A percentile compares a stretch with the other conserved stretches of the same genome.
Conservation (phyloP, 2,113 vertebrate genomes). For the Machaerirhynchus nigripectus region DNA sequence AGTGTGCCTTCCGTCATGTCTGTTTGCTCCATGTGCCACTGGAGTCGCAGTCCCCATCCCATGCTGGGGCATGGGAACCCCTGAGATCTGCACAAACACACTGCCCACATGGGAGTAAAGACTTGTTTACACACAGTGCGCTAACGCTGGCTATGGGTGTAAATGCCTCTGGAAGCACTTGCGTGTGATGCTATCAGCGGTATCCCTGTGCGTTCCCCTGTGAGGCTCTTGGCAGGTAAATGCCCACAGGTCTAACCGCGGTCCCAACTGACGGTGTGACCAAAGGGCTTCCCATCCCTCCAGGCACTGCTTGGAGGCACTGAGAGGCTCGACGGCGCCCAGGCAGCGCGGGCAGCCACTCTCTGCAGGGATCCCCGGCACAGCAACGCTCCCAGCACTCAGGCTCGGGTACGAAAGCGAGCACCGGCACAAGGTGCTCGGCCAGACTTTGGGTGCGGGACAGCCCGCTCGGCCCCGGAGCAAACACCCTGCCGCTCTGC, state of each 20-base stretch:
- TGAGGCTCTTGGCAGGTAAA: background rate
- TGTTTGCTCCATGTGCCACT: background rate
- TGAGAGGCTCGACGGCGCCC: background rate
- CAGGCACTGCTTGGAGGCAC: background rate
- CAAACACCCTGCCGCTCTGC: background rate
- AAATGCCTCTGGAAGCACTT: background rate
- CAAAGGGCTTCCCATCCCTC: background rate
- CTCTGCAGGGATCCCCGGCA: background rate
- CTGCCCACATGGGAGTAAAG: background rate
- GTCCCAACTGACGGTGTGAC: accelerated
- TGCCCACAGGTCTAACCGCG: background rate
- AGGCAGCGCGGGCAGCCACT: background rate
- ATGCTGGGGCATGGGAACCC: background rate
- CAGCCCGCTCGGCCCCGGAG: background rate
- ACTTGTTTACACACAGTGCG: background rate
- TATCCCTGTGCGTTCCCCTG: background rate
- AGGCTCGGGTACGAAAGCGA: accelerated
- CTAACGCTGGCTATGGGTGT: background rate
- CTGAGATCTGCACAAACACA: background rate
- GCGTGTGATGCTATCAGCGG: background rate
- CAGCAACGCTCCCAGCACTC: background rate
- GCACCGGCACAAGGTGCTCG: background rate
- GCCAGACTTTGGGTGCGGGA: background rate
- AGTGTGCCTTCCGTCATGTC: accelerated
- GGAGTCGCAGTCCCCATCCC: background rate